Evolutionary conservation across 2,113 vertebrate species (phyloP), one percentile per base, ranked within the genome.

Genomic region (Illadopsis cleaveri): DNA sequence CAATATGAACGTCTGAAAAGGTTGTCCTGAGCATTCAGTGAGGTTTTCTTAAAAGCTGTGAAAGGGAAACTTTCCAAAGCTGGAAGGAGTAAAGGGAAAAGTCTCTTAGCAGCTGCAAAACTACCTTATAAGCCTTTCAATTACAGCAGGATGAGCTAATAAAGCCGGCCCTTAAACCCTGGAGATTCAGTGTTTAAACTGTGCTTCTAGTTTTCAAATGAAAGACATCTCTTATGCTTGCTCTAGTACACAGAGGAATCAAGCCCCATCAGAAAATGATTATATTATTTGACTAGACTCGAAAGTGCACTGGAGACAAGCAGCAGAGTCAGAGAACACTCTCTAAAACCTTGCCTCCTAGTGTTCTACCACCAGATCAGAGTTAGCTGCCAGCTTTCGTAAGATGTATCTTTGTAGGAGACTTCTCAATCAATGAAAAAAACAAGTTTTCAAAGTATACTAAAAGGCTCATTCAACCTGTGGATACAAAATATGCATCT

Each of bases 91-190:
- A 42, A 80, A 84, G 38, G 56, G 44, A 73, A 80, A 90, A 38
- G 35, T 94, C 85, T 92, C 91, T 77, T 31, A 90, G 82, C 77
- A 94, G 81, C 77, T 85, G 77, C 57, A 87, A 72, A 86, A 85
- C 66, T 95, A 95, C 69, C 89, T 94, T 89, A 70, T 35, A 92
- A 89, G 92, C 76, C 60, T 92, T 95, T 91, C 92, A 94, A 35
- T 28, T 72, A 54, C 57, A 90, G 69, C 60, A 94, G 95, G 62
- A 94, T 90, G 85, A 95, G 86, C 58, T 73, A 95, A 86, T 84
- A 86, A 90, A 94, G 73, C 44, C 21, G 3, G 68, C 31, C 38
- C 61, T 86, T 87, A 94, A 95, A 95, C 69, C 64, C 47, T 68
- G 57, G 37, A 82, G 37, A 56, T 82, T 85, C 53, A 88, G 61